Conservation (phyloP, 2,113 vertebrate species). For the Mirounga angustirostris region DNA sequence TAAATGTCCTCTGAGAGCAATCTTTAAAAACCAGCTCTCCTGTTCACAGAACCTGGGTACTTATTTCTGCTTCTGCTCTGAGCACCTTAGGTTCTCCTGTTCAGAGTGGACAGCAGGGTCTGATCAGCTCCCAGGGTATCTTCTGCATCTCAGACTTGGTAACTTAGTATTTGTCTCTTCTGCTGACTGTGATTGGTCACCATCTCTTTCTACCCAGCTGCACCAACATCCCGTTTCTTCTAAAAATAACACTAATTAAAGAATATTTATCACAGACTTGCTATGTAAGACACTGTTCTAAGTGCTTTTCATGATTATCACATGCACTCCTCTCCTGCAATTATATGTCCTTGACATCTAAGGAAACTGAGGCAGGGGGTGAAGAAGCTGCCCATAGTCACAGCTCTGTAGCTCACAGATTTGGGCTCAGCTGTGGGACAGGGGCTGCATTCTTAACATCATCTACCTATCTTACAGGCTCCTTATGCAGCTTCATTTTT, state of each 20-base stretch:
- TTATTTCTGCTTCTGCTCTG: no score
- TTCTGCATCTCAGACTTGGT: not conserved
- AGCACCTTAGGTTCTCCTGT: not conserved
- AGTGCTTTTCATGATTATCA: not conserved
- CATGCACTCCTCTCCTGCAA: no score
- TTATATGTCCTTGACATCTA: not conserved
- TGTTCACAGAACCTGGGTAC: fast-evolving
- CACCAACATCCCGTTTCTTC: not conserved
- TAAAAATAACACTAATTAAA: not conserved
- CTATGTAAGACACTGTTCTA: not conserved
- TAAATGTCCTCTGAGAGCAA: not conserved
- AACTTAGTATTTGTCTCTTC: not conserved
- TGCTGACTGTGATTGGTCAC: not conserved
- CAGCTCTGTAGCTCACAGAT: not conserved
- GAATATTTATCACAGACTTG: not conserved
- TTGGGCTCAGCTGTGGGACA: fast-evolving
- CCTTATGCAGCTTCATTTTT: not conserved
- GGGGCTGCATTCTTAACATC: no score
- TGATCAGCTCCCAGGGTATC: not conserved
- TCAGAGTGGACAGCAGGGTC: not conserved
- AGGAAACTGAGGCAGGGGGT: not conserved
- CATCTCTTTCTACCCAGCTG: not conserved
- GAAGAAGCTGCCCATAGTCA: fast-evolving
- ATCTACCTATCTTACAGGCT: not conserved
- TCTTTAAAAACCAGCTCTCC: not conserved